Percentiles rank a stretch among this genome's conserved stretches.
phyloP scores from a whole-genome alignment of 2,888 invertebrate species.

The Netelia virgata region DNA sequence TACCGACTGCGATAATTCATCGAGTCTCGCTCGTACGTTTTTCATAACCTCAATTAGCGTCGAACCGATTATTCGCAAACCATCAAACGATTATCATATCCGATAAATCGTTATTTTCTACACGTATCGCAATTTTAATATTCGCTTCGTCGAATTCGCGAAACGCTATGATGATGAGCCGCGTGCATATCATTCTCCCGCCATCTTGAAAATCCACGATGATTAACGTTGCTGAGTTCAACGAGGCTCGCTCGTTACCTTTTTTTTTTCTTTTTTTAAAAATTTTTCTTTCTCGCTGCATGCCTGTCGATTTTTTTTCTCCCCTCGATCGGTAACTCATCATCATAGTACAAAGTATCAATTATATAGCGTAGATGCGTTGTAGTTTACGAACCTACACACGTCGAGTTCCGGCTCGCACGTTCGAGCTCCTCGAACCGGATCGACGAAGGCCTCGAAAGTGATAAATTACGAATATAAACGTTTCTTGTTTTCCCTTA shows the following conservation, averaged over 20 bases:
- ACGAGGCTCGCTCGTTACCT: not conserved
- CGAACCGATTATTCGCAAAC: conserved; percentile 27
- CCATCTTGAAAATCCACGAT: not conserved
- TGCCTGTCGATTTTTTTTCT: conserved; percentile 2
- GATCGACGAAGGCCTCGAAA: conserved; percentile 51
- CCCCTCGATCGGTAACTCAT: conserved; percentile 26
- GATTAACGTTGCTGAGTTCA: conserved; percentile 35
- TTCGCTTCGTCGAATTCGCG: not conserved
- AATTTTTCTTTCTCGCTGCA: not conserved
- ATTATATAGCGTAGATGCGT: conserved; percentile 11
- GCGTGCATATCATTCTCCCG: not conserved
- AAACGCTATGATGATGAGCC: not conserved
- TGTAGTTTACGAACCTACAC: not conserved
- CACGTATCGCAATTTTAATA: conserved; percentile 1
- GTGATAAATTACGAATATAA: not conserved
- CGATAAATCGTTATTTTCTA: conserved; percentile 15
- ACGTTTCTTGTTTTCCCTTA: not conserved
- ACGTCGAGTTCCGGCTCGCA: conserved; percentile 49
- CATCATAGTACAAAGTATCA: conserved; percentile 24
- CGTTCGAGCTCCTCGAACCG: conserved; percentile 40
- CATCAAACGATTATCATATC: conserved; percentile 40
- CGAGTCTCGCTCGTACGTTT: not conserved
- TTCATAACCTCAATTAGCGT: conserved; percentile 14
- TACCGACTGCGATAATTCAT: not conserved
- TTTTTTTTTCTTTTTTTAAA: not conserved